Base-by-base conservation (phyloP, 2,797 vertebrate species). In the Pogonophryne albipinna region DNA sequence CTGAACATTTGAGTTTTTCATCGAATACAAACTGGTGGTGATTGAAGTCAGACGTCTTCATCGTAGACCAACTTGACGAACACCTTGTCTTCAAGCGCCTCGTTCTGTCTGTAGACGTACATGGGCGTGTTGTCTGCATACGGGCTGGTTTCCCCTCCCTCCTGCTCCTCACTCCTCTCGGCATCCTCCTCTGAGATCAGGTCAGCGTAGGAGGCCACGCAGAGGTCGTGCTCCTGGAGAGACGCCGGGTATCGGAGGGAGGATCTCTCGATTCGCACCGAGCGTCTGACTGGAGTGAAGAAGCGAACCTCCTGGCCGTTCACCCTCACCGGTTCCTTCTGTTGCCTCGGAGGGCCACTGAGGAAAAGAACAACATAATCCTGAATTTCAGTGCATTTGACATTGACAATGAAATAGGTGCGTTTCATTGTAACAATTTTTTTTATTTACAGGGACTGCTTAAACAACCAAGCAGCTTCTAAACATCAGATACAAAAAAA, bases 251-350 rank as follows among this genome's bases (percentile, higher is more conserved):
- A 97, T 38, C 0, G 27, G 1, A 82, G 71, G 0, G 78, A 78
- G 0, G 75, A 86, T 1, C 49, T 82, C 79, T 96, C 94, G 0
- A 98, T 97, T 16, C 97, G 91, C 17, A 94, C 71, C 0, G 97
- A 99, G 1, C 97, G 96, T 3, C 97, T 89, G 2, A 99, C 97
- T 0, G 97, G 97, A 0, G 97, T 99, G 79, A 99, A 78, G 47
- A 97, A 94, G 44, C 95, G 97, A 58, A 96, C 31, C 71, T 95
- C 93, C 0, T 84, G 95, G 3, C 94, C 86, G 0, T 93, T 88
- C 34, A 94, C 58, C 1, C 38, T 74, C 0, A 76, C 51, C 0
- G 90, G 71, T 51, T 91, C 80, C 46, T 23, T 78, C 67, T 86
- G 86, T 12, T 91, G 91, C 73, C 83, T 89, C 10, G 60, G 78